A percentile compares a stretch with the other conserved stretches of the same genome.
Evolutionary conservation across 2,888 invertebrate genomes (phyloP).

Genomic region (Dryobotodes eremita): DNA sequence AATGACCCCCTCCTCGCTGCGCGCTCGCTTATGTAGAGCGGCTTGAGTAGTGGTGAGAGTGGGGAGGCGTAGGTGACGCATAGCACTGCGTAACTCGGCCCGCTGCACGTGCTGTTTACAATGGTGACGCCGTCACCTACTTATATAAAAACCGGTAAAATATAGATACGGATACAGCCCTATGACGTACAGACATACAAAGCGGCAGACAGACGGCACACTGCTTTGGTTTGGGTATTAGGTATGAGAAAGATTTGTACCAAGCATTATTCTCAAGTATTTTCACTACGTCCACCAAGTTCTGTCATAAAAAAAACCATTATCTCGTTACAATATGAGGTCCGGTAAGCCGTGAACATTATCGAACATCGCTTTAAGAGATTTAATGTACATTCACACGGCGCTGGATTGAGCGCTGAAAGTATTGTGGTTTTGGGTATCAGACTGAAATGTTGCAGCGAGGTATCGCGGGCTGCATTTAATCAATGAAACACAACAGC

Average conservation of each 20-base stretch:
- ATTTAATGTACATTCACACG: slow-evolving; percentile 25
- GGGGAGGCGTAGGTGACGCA: too few relatives aligned
- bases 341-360: slow-evolving; percentile 8
- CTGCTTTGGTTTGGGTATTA: too few relatives aligned
- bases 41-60: too few relatives aligned
- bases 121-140: too few relatives aligned
- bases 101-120: too few relatives aligned
- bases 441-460: slow-evolving; percentile 21
- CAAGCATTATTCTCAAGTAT: neutral
- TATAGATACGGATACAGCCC: neutral
- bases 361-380: slow-evolving; percentile 29
- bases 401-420: slow-evolving; percentile 34
- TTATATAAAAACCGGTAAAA: neutral
- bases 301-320: slow-evolving; percentile 4
- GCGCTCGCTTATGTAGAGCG: too few relatives aligned
- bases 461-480: slow-evolving; percentile 18
- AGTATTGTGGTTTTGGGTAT: slow-evolving; percentile 46
- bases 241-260: neutral
- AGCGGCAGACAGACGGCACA: neutral
- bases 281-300: neutral
- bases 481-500: slow-evolving; percentile 30
- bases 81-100: too few relatives aligned
- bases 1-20: too few relatives aligned
- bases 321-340: slow-evolving; percentile 7
- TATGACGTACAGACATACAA: neutral